These are phyloP conservation scores for Chionodraco myersi DNA, from an alignment of 2,113 vertebrate species.

Conservation along the genomic window DNA sequence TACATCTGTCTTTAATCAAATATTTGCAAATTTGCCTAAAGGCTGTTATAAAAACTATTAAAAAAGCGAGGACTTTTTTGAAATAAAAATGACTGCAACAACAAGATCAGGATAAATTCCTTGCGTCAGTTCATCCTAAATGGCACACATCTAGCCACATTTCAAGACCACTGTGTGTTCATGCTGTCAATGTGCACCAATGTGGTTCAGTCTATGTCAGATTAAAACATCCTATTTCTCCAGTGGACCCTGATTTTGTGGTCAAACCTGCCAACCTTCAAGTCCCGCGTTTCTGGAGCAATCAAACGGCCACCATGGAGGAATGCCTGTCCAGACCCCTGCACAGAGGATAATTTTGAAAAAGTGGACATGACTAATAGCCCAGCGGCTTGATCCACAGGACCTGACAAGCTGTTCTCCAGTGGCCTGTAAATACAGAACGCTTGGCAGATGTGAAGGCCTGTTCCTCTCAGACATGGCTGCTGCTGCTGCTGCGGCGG, in stretches of 20 bases:
- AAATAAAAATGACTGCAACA: not conserved
- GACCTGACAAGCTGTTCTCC: constrained; percentile 70
- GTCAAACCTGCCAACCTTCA: constrained; percentile 13
- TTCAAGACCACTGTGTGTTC: not conserved
- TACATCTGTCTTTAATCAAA: not conserved
- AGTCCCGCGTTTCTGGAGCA: constrained; percentile 34
- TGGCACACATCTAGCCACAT: not conserved
- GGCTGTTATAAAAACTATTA: not conserved
- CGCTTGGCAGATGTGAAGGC: constrained; percentile 70
- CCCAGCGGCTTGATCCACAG: constrained; percentile 56
- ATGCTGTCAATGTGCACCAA: not conserved
- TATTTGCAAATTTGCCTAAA: constrained; percentile 23
- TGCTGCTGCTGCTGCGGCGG: constrained; percentile 23
- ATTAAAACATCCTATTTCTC: constrained; percentile 40
- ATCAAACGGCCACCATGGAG: constrained; percentile 51
- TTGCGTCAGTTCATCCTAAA: constrained; percentile 17
- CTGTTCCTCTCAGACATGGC: constrained; percentile 54
- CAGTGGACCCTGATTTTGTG: constrained; percentile 32
- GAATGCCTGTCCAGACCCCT: constrained; percentile 54
- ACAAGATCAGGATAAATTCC: constrained; percentile 4
- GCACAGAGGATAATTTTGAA: constrained; percentile 57
- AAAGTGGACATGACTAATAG: constrained; percentile 72
- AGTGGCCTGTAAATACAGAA: constrained; percentile 76
- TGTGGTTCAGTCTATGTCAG: not conserved
- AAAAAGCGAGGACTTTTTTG: not conserved